A percentile compares a stretch with the other conserved stretches of the same genome.
phyloP scores from a whole-genome alignment of 1,140 invertebrate species.

The Papilio polytes region DNA sequence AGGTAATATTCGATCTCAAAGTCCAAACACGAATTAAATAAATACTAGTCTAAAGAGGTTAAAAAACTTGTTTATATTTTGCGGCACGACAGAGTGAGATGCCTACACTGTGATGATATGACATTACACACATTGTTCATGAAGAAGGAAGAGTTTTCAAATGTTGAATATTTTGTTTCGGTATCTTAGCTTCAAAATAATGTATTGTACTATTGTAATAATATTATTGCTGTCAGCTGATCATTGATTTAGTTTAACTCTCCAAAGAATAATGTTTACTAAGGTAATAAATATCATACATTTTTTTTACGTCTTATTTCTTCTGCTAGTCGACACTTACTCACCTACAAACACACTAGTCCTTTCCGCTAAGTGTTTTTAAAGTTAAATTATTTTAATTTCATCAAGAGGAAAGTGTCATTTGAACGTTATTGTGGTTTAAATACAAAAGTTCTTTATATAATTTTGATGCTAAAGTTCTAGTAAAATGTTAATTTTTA shows the following conservation, averaged over 20 bases:
- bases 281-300: not conserved
- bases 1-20: too few relatives aligned
- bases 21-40: too few relatives aligned
- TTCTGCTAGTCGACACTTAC: not conserved
- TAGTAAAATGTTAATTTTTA: not conserved
- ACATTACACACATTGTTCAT: not conserved
- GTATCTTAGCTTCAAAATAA: slow-evolving; percentile 6
- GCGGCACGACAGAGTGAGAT: too few relatives aligned
- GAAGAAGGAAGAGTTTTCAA: not conserved
- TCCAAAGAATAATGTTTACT: not conserved
- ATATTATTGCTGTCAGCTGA: slow-evolving; percentile 1
- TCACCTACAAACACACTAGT: not conserved
- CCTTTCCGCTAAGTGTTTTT: not conserved
- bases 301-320: not conserved
- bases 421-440: too few relatives aligned
- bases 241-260: not conserved
- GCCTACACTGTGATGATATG: not conserved
- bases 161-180: slow-evolving; percentile 4
- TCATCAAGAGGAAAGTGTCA: not conserved
- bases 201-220: slow-evolving; percentile 11
- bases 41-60: too few relatives aligned
- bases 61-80: too few relatives aligned
- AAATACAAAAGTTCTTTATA: too few relatives aligned
- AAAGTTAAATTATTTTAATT: not conserved
- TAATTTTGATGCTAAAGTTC: too few relatives aligned